Base-by-base conservation (phyloP, 2,797 vertebrate species). In the Microctenopoma lineatum region DNA sequence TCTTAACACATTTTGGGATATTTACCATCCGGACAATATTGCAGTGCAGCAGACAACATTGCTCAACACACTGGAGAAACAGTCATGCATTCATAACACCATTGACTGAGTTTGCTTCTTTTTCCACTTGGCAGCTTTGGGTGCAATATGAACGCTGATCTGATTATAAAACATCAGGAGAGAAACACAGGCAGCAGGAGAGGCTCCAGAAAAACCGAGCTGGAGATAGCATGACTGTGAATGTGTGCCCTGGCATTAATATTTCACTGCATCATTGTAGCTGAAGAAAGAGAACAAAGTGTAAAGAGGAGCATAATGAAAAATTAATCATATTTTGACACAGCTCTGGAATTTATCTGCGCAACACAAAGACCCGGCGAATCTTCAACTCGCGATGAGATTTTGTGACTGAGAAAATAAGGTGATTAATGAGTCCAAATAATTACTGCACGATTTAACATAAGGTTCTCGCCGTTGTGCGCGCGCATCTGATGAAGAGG, bases 281-380 rank as follows among this genome's bases (percentile, higher is more conserved):
- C 85, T 77, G 79, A 87, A 80, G 75, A 88, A 79, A 72, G 70
- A 83, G 82, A 91, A 89, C 81, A 89, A 83, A 89, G 81, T 76
- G 83, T 86, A 86, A 90, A 92, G 80, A 76, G 79, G 76, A 84
- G 83, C 55, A n/a, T 73, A 70, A 93, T 93, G 83, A 93, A 93
- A 93, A 85, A 91, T 92, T 56, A 10, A 93, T 89, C 74, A 73
- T 87, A 86, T 91, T 93, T 90, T 90, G 83, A 90, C 86, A 89
- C 50, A 53, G 82, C 80, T 77, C 82, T 81, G 81, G 70, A 87
- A 87, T 79, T 74, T 58, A 86, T 87, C 65, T 64, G 57, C 51
- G 46, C 59, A 70, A 84, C 81, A 83, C 83, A 85, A 73, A 88
- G 78, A 77, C 26, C 0, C 7, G 26, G 41, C 0, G 32, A 75